phyloP scores from a whole-genome alignment of 1,140 invertebrate genomes.

The Zaprionus lachaisei region DNA sequence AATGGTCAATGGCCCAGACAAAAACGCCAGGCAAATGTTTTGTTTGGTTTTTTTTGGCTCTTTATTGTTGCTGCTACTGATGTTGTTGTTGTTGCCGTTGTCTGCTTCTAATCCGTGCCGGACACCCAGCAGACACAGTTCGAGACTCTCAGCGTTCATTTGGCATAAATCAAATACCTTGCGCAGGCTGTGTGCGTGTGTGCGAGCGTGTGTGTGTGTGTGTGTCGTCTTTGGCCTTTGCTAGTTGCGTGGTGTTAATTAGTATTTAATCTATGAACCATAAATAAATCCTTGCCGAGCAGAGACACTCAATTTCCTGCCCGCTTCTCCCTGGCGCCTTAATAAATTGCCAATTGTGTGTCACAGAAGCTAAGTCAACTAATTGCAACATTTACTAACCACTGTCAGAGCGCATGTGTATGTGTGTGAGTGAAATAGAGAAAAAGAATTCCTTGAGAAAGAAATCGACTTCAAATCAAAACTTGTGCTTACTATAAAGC shows the following conservation, averaged over 20 bases:
- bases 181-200: constrained; percentile 20
- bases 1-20: constrained; percentile 70
- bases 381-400: constrained; percentile 68
- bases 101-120: constrained; percentile 71
- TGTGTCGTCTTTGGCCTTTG: constrained; percentile 28
- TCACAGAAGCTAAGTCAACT: constrained; percentile 76
- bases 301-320: constrained; percentile 74
- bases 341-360: constrained; percentile 79
- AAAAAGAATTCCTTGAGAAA: too few relatives aligned
- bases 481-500: too few relatives aligned
- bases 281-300: constrained; percentile 76
- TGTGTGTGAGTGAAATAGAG: neutral
- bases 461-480: too few relatives aligned
- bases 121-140: constrained; percentile 31
- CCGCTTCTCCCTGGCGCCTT: constrained; percentile 51
- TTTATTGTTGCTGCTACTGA: constrained; percentile 25
- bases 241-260: constrained; percentile 73
- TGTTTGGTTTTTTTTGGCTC: constrained; percentile 34
- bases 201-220: constrained; percentile 31
- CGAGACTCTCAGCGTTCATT: constrained; percentile 46
- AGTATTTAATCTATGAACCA: constrained; percentile 83
- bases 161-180: constrained; percentile 77
- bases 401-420: neutral
- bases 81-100: constrained; percentile 23
- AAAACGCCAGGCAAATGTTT: constrained; percentile 64